Evolutionary conservation across 35 echinoderm and acorn worm species (phyloP).

Genomic region (Stichopus chloronotus): DNA sequence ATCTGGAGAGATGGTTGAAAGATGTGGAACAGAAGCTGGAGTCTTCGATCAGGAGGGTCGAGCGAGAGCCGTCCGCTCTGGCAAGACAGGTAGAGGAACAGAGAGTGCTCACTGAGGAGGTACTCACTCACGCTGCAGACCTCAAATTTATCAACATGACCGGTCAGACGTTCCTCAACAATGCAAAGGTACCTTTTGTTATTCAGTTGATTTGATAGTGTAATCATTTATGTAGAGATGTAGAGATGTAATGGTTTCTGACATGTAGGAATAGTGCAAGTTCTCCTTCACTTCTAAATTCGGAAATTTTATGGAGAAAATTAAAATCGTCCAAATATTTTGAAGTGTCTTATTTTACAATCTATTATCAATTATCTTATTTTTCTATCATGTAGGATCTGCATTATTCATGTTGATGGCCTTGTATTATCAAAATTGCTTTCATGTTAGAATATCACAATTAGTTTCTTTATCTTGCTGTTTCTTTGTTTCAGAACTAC

Average conservation of each 20-base stretch:
- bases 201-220: not conserved
- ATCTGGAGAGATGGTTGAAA: constrained; percentile 81
- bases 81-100: constrained; percentile 78
- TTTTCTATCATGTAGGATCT: no score
- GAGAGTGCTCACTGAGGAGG: constrained; percentile 84
- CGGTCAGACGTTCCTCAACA: constrained; percentile 87
- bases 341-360: no score
- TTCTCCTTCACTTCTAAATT: no score
- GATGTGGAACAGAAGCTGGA: constrained; percentile 84
- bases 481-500: constrained; percentile 76
- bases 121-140: constrained; percentile 87
- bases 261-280: no score
- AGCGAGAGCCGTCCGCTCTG: constrained; percentile 73
- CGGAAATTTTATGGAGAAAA: no score
- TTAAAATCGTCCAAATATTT: no score
- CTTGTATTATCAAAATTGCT: no score
- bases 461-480: no score
- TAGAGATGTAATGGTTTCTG: not conserved
- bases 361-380: no score
- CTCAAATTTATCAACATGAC: constrained; percentile 99
- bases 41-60: constrained; percentile 67
- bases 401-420: no score
- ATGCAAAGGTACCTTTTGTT: constrained; percentile 81
- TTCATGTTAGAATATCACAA: no score
- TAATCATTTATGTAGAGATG: not conserved